Evolutionary conservation across 1,140 invertebrate genomes (phyloP).

Genomic region (Drosophila repletoides): DNA sequence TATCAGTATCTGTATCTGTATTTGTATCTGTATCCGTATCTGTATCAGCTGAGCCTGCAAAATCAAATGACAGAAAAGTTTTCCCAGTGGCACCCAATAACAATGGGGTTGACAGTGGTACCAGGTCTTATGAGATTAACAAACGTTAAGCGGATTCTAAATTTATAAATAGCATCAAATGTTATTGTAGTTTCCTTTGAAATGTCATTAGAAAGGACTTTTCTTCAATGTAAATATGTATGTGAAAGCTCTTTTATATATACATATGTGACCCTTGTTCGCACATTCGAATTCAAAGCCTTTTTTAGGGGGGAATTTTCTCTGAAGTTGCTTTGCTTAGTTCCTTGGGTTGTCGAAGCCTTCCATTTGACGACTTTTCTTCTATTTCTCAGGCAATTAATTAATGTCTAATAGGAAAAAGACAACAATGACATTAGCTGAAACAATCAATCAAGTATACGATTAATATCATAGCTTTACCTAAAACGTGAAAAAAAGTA

Average conservation of each 20-base stretch:
- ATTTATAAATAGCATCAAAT: slow-evolving; percentile 78
- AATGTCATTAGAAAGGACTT: slow-evolving; percentile 44
- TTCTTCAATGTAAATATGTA: background rate
- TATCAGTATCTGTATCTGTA: slow-evolving; percentile 11
- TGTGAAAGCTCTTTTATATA: too few relatives aligned
- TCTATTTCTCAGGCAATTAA: slow-evolving; percentile 56
- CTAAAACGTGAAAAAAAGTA: background rate
- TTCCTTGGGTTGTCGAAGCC: slow-evolving; percentile 1
- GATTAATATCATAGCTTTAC: slow-evolving; percentile 8
- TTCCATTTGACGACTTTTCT: slow-evolving; percentile 59
- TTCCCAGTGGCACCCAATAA: slow-evolving; percentile 42
- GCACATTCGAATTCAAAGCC: slow-evolving; percentile 25
- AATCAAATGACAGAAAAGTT: slow-evolving; percentile 74
- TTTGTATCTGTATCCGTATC: slow-evolving; percentile 1
- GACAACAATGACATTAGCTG: slow-evolving; percentile 20
- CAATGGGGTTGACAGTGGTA: slow-evolving; percentile 44
- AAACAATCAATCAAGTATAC: slow-evolving; percentile 24
- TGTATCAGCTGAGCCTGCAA: slow-evolving; percentile 69
- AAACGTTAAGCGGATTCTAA: slow-evolving; percentile 63
- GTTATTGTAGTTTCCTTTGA: slow-evolving; percentile 46
- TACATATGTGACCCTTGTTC: slow-evolving; percentile 19
- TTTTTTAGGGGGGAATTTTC: slow-evolving; percentile 7
- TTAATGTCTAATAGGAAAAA: slow-evolving; percentile 67
- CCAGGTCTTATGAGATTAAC: slow-evolving; percentile 70
- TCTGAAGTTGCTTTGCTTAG: too few relatives aligned